Conservation (phyloP, 2,888 invertebrate species). For the Glaucopsyche alexis region DNA sequence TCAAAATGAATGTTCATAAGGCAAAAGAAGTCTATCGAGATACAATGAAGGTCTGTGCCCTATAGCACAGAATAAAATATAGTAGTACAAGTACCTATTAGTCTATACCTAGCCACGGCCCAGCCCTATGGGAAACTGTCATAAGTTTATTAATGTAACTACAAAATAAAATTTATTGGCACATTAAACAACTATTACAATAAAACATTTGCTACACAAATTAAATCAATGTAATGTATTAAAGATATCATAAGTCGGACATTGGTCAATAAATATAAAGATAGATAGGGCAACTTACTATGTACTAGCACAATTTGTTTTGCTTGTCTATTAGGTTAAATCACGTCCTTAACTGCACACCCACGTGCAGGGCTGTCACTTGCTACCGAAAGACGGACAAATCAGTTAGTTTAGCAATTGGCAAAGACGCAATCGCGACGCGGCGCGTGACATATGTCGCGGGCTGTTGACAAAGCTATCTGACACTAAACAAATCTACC, state of each 20-base stretch:
- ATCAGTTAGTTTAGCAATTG: no score
- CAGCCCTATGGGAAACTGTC: background rate
- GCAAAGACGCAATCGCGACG: no score
- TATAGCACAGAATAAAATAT: no score
- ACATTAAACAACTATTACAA: constrained; percentile 14
- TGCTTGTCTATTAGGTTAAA: constrained; percentile 31
- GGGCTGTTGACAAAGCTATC: no score
- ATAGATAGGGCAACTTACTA: constrained; percentile 26
- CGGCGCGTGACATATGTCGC: no score
- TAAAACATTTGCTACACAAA: constrained; percentile 25
- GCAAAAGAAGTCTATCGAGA: no score
- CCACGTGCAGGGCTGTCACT: constrained; percentile 21
- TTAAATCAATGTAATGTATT: constrained; percentile 30
- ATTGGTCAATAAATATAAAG: constrained; percentile 25
- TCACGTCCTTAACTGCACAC: constrained; percentile 30
- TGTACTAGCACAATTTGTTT: constrained; percentile 30
- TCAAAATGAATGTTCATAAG: no score
- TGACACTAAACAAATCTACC: no score
- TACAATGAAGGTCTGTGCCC: no score
- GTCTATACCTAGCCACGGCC: background rate
- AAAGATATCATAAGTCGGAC: constrained; percentile 24
- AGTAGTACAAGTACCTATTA: no score
- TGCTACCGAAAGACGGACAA: background rate
- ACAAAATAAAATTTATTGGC: background rate
- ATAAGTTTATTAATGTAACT: background rate